phyloP scores from a whole-genome alignment of 2,888 invertebrate species.

The Chirona hameri region DNA sequence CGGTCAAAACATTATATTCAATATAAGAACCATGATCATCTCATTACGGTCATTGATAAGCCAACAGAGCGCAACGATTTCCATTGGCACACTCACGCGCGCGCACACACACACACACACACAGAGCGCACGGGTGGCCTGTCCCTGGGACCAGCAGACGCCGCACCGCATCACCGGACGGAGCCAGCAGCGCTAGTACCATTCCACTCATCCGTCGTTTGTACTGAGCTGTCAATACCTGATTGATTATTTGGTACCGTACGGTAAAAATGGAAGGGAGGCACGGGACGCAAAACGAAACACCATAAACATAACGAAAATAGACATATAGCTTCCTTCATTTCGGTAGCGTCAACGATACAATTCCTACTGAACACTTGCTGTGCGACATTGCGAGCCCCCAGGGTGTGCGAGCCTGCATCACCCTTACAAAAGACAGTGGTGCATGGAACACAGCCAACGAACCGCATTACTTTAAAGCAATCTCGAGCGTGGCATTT shows the following conservation, averaged over 20 bases:
- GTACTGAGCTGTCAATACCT: slow-evolving; percentile 22
- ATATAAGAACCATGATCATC: not conserved
- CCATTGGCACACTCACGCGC: too few relatives aligned
- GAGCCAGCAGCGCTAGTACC: not conserved
- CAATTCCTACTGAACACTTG: not conserved
- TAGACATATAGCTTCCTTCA: not conserved
- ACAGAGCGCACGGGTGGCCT: not conserved
- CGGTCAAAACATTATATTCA: not conserved
- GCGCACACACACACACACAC: not conserved
- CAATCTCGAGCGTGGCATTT: not conserved
- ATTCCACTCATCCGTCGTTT: not conserved
- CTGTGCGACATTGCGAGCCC: not conserved
- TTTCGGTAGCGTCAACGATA: not conserved
- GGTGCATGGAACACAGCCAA: not conserved
- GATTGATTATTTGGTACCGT: slow-evolving; percentile 8
- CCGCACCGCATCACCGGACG: too few relatives aligned
- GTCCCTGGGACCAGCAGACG: too few relatives aligned
- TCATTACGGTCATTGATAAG: not conserved
- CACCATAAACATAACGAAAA: not conserved
- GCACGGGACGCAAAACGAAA: not conserved
- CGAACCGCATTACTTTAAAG: not conserved
- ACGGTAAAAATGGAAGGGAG: not conserved
- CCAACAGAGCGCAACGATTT: too few relatives aligned
- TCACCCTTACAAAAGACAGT: not conserved
- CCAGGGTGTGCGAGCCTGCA: too few relatives aligned